Evolutionary conservation across 2,797 vertebrate genomes (phyloP), one percentile per base, ranked within the genome.

Genomic region (Florisuga fusca): DNA sequence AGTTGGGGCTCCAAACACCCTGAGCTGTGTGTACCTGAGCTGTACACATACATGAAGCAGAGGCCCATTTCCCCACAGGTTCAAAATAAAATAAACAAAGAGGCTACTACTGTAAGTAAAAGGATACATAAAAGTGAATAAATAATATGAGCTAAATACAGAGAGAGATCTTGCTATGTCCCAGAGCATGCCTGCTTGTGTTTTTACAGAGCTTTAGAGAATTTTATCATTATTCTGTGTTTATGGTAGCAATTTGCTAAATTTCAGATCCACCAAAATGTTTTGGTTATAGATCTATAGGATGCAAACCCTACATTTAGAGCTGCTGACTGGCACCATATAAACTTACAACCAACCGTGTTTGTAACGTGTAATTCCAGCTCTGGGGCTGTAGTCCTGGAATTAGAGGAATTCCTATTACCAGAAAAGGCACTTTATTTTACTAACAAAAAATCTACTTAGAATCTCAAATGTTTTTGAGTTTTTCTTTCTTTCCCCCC

Each of bases 1-100:
- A 50, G 14, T 1, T 53, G 25, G 53, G 45, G 29, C 21, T 74
- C 29, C 50, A 46, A 23, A 27, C 27, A 15, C 13, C n/a, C 15
- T 7, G 11, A 67, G 54, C 16, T 0, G 0, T 23, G 17, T 1
- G 12, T 29, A 66, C 10, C 57, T 48, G 5, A 36, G 34, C 10
- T 66, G 26, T n/a, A 29, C 12, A 54, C 26, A 66, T 33, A 66
- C 23, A 31, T 45, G 55, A 50, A 85, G 48, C 26, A 73, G 15
- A 82, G 15, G 18, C 21, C 31, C 8, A 46, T 54, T 58, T 19
- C 31, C 15, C 8, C 2, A 20, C 18, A 64, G 72, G 16, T 50
- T 77, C 36, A 36, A 66, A 43, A 33, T 36, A 57, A 67, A 54
- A 54, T 34, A 61, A 55, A 13, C 31, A 64, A 41, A 36, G 5